These are phyloP conservation scores for Neodon shergylaensis DNA, from an alignment of 2,113 vertebrate species.

Conservation along the genomic window DNA sequence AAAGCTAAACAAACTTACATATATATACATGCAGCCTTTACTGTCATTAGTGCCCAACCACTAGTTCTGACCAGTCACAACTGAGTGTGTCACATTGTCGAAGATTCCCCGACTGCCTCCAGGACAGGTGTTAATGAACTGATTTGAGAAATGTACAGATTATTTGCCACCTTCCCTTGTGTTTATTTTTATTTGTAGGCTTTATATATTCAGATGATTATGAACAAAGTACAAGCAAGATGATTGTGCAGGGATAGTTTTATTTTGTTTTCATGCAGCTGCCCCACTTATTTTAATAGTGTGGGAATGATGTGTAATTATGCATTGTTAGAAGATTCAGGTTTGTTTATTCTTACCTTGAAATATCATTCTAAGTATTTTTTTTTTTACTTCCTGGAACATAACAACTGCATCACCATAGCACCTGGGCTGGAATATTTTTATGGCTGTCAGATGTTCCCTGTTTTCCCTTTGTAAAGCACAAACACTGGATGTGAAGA, in stretches of 20 bases:
- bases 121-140: not conserved
- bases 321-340: slow-evolving; percentile 43
- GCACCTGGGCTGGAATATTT: not conserved
- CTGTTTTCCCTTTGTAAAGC: not conserved
- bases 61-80: slow-evolving; percentile 13
- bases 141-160: slow-evolving; percentile 17
- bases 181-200: slow-evolving; percentile 21
- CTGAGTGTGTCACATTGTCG: not conserved
- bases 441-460: slow-evolving; percentile 8
- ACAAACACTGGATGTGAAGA: not conserved
- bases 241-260: slow-evolving; percentile 14
- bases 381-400: slow-evolving; percentile 30
- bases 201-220: not conserved
- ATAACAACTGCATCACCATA: not conserved
- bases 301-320: slow-evolving; percentile 42
- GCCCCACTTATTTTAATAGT: slow-evolving; percentile 31
- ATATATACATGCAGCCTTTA: not conserved
- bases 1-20: not conserved
- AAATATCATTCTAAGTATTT: slow-evolving; percentile 8
- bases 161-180: slow-evolving; percentile 10
- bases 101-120: not conserved
- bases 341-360: slow-evolving; percentile 52
- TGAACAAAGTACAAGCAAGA: not conserved
- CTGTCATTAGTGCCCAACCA: not conserved
- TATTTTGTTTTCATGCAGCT: slow-evolving; percentile 47